Base-by-base conservation (phyloP, 2,888 invertebrate genomes). In the Peribatodes rhomboidaria region DNA sequence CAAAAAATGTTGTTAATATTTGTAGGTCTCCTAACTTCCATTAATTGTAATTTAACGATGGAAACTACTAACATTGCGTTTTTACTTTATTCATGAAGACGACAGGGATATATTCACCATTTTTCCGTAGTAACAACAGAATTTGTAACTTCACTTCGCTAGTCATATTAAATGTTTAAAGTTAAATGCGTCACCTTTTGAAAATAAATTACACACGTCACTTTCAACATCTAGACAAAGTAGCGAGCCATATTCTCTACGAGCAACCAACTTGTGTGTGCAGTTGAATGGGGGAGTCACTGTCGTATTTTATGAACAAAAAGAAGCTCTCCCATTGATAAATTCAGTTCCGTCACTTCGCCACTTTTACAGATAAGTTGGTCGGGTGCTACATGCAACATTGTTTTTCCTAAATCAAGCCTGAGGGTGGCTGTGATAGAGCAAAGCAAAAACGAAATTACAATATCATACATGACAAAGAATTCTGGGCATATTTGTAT, bases 401-500 rank as follows among this genome's bases (percentile, higher is more conserved):
- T 18, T 46, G 31, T 54, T 61, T 44, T 61, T 47, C 46, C 44
- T 46, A 61, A 16, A 39, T 47, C 46, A 37, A 22, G 27, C 53
- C 53, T n/a, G 16, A 42, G 35, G 44, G 52, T 33, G 22, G 31
- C 33, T 39, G 47, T 54, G 39, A 60, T 47, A 54, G 47, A 33
- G 47, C 18, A 61, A 31, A 54, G 33, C 47, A 39, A 61, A 61
- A 54, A 67, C 61, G 54, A 49, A 61, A 67, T 61, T 61, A 61
- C 63, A 63, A 61, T 60, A 61, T 54, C 61, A 54, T 62, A 50
- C 35, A 61, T n/a, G 44, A 62, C 50, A 56, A 62, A 56, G 35
- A 56, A 62, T 62, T 52, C 56, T 42, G 56, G 54, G 64, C 39
- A 64, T 68, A 55, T 65, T 64, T 61, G 57, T 61, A 61, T 61